Percentiles rank a stretch among this genome's conserved stretches.
Evolutionary conservation across 2,113 vertebrate genomes (phyloP).

Genomic region (Lepidothrix coronata): DNA sequence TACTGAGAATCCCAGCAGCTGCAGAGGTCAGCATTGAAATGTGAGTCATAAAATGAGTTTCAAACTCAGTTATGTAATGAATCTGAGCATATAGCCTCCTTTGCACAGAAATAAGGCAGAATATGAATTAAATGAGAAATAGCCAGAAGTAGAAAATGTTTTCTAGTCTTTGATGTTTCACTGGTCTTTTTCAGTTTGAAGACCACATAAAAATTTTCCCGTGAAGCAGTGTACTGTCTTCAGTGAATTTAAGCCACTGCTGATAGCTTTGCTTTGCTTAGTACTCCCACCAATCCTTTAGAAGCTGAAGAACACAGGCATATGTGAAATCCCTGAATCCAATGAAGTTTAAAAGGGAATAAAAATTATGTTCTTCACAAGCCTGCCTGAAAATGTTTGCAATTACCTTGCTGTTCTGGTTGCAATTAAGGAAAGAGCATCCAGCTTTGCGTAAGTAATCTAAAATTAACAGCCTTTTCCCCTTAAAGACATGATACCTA

Average conservation of each 20-base stretch:
- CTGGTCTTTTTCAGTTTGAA: constrained; percentile 25
- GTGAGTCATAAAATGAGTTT: constrained; percentile 40
- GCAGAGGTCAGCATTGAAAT: background rate
- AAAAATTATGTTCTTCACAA: background rate
- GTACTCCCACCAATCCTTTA: constrained; percentile 1
- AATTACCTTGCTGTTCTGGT: background rate
- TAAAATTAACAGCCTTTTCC: background rate
- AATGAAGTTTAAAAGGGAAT: background rate
- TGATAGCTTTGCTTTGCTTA: background rate
- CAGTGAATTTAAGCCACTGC: background rate
- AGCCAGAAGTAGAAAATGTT: constrained; percentile 6
- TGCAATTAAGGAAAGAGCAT: background rate
- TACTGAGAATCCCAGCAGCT: background rate
- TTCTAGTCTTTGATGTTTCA: constrained; percentile 7
- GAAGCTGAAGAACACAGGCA: background rate
- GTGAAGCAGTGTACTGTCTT: background rate
- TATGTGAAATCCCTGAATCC: background rate
- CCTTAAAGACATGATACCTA: background rate
- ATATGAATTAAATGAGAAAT: background rate
- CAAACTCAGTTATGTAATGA: background rate
- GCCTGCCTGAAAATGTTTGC: background rate
- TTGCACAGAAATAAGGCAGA: constrained; percentile 7
- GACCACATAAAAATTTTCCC: background rate
- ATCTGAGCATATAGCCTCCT: background rate
- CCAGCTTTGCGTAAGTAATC: background rate